Percentiles rank a stretch among this genome's conserved stretches.
Conservation (phyloP, 2,888 invertebrate genomes). For the Odontomyia ornata region DNA sequence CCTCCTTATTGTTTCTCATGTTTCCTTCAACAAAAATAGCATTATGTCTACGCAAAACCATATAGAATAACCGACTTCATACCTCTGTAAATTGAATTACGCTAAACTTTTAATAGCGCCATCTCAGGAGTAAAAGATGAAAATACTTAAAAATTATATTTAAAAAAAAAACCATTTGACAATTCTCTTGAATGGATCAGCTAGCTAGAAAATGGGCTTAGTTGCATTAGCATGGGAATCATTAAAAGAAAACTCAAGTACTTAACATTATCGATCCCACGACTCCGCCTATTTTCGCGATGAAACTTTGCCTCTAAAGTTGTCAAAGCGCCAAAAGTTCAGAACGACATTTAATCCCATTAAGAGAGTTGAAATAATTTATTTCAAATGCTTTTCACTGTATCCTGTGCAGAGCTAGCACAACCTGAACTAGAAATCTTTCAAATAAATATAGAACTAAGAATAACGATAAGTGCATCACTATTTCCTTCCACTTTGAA, state of each 20-base stretch:
- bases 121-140: too few relatives aligned
- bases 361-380: slow-evolving; percentile 21
- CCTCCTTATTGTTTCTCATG: too few relatives aligned
- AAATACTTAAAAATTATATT: too few relatives aligned
- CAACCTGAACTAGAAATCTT: neutral
- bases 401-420: neutral
- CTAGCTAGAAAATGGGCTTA: too few relatives aligned
- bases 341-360: slow-evolving; percentile 5
- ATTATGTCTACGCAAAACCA: too few relatives aligned
- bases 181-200: too few relatives aligned
- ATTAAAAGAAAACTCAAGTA: neutral
- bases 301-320: neutral
- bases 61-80: too few relatives aligned
- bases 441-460: neutral
- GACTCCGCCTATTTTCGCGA: neutral
- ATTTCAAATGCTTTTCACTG: slow-evolving; percentile 35
- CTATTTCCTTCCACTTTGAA: neutral
- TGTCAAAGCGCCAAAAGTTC: slow-evolving; percentile 11
- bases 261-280: slow-evolving; percentile 6
- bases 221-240: neutral
- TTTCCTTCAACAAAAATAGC: too few relatives aligned
- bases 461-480: neutral
- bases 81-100: too few relatives aligned
- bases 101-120: too few relatives aligned
- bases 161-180: too few relatives aligned